Base-by-base conservation (phyloP, 2,797 vertebrate genomes). In the Melanotaenia trifasciata region DNA sequence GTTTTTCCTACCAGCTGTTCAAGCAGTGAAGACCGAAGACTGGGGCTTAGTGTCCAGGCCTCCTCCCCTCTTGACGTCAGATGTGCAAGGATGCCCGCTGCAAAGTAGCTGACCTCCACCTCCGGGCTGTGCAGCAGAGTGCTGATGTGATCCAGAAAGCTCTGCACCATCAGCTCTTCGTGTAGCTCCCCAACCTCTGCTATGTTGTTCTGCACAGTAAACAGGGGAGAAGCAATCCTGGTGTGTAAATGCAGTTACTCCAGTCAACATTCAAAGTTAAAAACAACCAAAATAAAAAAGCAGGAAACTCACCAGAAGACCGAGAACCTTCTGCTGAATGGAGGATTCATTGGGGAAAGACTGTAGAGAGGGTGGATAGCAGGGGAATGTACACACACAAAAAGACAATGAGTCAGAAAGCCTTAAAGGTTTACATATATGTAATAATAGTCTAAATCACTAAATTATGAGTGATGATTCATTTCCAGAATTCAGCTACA, bases 101-200 rank as follows among this genome's bases (percentile, higher is more conserved):
- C 98, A 45, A 99, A 99, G 94, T 99, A 99, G 91, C 98, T 99
- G 82, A 99, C 98, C 90, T 99, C 98, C 83, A 99, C 98, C 89
- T 99, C 98, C 2, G 96, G 92, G 61, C 98, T 99, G 91, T 98
- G 96, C 73, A 99, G 85, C 78, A 99, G 89, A 66, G 92, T 95
- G 67, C 96, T 95, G 92, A 99, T 99, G 90, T 99, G 98, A 87
- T 98, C 96, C 94, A 99, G 95, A 72, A 99, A 99, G 26, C 97
- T 92, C 88, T 97, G 97, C 93, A 97, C 97, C 98, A 99, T 99
- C 74, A 99, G 93, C 77, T 99, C 97, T 12, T 94, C 94, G 54
- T 99, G 98, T 64, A 99, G 94, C 76, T 99, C 98, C 76, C 96
- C 96, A 26, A 99, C 98, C 93, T 99, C 98, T 1, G 98, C 98